A percentile compares a stretch with the other conserved stretches of the same genome.
phyloP scores from a whole-genome alignment of 2,797 vertebrate genomes.

The Acrossocheilus fasciatus region DNA sequence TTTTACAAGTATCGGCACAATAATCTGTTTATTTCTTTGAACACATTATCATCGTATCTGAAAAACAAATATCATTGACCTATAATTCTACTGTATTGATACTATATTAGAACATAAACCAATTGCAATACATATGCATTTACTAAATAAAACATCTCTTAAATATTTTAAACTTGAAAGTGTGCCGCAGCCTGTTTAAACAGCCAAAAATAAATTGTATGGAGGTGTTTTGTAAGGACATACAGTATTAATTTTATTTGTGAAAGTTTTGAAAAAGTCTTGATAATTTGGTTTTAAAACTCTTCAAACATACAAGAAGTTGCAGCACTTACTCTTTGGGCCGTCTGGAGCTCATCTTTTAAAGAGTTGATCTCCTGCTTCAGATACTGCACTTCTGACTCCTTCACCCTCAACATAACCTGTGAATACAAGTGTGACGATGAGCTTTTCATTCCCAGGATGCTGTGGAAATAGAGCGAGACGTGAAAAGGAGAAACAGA shows the following conservation, averaged over 20 bases:
- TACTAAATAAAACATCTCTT: neutral
- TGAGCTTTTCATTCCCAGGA: neutral
- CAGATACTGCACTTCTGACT: constrained; percentile 76
- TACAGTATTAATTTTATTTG: neutral
- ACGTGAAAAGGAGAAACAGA: constrained; percentile 41
- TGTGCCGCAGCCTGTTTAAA: neutral
- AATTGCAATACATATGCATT: neutral
- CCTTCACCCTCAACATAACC: constrained; percentile 76
- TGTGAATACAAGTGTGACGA: constrained; percentile 31
- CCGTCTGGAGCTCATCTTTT: constrained; percentile 74
- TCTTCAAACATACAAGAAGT: neutral
- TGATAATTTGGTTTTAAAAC: neutral
- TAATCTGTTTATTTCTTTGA: neutral
- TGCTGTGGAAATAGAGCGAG: neutral
- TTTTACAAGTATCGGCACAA: neutral
- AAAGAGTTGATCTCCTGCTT: constrained; percentile 78
- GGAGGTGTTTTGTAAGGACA: neutral
- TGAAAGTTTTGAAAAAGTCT: too few species aligned
- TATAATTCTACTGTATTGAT: neutral
- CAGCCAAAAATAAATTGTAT: too few species aligned
- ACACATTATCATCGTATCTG: neutral
- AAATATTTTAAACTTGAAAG: neutral
- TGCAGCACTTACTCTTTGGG: constrained; percentile 69
- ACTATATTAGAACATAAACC: neutral
- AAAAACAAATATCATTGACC: neutral